Evolutionary conservation across 2,888 invertebrate species (phyloP).

Genomic region (Dicyrtomina minuta): DNA sequence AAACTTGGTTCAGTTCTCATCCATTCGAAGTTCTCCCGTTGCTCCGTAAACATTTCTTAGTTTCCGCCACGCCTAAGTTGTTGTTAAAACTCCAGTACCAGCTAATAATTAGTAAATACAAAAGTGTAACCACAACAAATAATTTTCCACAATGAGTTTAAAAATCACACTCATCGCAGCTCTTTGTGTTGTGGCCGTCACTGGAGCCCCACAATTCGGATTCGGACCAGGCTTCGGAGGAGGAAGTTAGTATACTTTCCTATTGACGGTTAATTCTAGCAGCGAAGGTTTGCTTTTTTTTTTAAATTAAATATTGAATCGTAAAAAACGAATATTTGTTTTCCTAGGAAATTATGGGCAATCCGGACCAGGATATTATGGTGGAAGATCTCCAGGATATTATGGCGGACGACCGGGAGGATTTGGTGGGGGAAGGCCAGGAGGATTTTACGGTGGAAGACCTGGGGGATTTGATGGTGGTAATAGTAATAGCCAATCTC

Average conservation of each 20-base stretch:
- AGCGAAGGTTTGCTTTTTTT: no score
- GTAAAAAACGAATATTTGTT: no score
- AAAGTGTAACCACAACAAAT: no score
- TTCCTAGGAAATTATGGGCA: background rate
- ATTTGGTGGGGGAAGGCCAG: background rate
- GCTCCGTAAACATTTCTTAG: background rate
- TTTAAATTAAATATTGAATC: no score
- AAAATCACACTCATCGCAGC: background rate
- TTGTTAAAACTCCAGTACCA: no score
- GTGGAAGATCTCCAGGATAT: background rate
- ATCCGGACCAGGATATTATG: conserved; percentile 18
- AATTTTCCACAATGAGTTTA: background rate
- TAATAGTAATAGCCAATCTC: background rate
- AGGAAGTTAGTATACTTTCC: conserved; percentile 3
- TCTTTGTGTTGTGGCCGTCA: background rate
- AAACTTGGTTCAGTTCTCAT: background rate
- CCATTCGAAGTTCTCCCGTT: background rate
- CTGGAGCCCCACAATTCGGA: conserved; percentile 22
- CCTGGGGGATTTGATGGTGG: conserved; percentile 8
- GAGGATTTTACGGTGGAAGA: no score
- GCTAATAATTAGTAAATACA: no score
- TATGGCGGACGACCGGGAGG: conserved; percentile 6
- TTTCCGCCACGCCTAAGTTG: background rate
- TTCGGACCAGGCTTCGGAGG: conserved; percentile 22
- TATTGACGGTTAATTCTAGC: no score